Evolutionary conservation across 2,888 invertebrate genomes (phyloP).

Genomic region (Polymixis lichenea): DNA sequence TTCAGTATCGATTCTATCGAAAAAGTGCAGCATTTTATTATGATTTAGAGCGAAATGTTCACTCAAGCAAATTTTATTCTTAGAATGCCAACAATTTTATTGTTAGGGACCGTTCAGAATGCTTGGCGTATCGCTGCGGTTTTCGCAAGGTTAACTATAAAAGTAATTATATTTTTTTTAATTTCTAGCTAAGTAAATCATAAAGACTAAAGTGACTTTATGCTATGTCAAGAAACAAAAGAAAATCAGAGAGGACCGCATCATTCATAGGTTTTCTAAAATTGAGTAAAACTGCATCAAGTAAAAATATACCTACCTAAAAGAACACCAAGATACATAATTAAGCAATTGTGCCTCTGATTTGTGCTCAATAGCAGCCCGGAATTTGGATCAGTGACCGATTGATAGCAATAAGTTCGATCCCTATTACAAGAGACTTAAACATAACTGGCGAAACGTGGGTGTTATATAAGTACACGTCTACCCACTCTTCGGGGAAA

Average conservation of each 20-base stretch:
- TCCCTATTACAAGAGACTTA: too few species aligned
- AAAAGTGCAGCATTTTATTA: conserved; percentile 65
- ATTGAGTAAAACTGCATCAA: neutral
- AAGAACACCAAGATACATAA: neutral
- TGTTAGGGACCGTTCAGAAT: conserved; percentile 67
- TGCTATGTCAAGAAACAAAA: neutral
- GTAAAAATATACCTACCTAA: neutral
- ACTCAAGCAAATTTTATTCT: conserved; percentile 76
- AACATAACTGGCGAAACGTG: too few species aligned
- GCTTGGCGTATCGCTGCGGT: conserved; percentile 7
- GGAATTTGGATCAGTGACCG: too few species aligned
- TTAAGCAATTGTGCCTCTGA: neutral
- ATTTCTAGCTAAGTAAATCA: neutral
- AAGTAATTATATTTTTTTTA: neutral
- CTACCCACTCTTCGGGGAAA: too few species aligned
- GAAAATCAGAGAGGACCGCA: neutral
- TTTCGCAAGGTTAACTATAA: neutral
- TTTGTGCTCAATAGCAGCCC: too few species aligned
- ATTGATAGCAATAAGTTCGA: too few species aligned
- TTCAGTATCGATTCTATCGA: conserved; percentile 63
- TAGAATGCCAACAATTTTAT: conserved; percentile 72
- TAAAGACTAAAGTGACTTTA: neutral
- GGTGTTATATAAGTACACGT: too few species aligned
- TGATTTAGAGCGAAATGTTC: conserved; percentile 79
- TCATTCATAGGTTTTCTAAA: neutral